Base-by-base conservation (phyloP, 2,113 vertebrate species). In the Colistium nudipinnis region DNA sequence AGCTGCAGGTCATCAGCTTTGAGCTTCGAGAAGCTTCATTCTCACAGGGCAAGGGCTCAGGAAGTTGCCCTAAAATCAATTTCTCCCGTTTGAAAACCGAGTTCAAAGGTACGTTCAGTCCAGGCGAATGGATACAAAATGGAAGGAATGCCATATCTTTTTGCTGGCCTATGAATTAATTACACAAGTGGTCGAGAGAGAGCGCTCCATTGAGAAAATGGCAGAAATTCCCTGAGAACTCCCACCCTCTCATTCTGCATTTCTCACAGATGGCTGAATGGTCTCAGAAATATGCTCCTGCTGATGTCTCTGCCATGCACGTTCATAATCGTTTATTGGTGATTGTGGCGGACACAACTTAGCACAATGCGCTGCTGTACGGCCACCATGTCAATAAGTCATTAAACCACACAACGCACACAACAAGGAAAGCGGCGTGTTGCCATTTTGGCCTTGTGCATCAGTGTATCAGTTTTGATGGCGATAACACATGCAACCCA, bases 241-340 rank as follows among this genome's bases (percentile, higher is more conserved):
- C 79, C 74, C 62, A 75, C 54, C 45, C 24, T 31, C 41, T 51
- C 60, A 25, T 4, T 19, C 7, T 53, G 41, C 52, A 55, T 56
- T 76, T 71, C 27, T 48, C 74, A 70, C 78, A 88, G 76, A 76
- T 71, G 74, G 66, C 27, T 74, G 22, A 69, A 70, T 54, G 20
- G 39, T 43, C 56, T 51, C 35, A 22, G 54, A 62, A 81, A 75
- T 79, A 75, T 53, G 78, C 33, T 53, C 22, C 14, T 7, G 3
- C 65, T 43, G 67, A 82, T 64, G 65, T 59, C 20, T 77, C 19
- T 55, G 62, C 45, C 31, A 51, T 36, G 41, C 48, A 71, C 36
- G 70, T 63, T 49, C 27, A 55, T 38, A 69, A 63, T 77, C 41
- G 76, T 62, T 76, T 38, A 74, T 11, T 4, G 1, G 74, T 61